These are phyloP conservation scores for Tetropium fuscum DNA, from an alignment of 2,888 invertebrate species.

Conservation along the genomic window DNA sequence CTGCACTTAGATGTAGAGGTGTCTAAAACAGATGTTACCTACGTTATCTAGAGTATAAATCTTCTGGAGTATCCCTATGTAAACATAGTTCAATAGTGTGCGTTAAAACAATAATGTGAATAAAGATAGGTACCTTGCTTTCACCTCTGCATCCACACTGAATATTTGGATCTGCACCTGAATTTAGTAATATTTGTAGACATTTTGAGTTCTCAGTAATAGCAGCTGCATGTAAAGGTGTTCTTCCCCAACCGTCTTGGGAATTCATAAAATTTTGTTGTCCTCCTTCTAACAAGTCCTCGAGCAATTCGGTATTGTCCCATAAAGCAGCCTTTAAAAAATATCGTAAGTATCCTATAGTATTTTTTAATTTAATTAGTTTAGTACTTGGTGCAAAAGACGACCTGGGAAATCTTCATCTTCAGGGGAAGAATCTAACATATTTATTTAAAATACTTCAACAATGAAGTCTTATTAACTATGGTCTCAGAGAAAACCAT, in stretches of 20 bases:
- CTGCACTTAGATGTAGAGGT: slow-evolving; percentile 84
- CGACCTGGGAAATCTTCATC: slow-evolving; percentile 85
- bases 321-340: slow-evolving; percentile 88
- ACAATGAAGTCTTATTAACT: neutral
- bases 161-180: slow-evolving; percentile 79
- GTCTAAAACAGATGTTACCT: slow-evolving; percentile 69
- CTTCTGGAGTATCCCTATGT: too few relatives aligned
- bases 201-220: slow-evolving; percentile 82
- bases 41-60: too few relatives aligned
- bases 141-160: slow-evolving; percentile 77
- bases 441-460: slow-evolving; percentile 17
- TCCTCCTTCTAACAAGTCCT: slow-evolving; percentile 81
- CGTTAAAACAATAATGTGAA: too few relatives aligned
- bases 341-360: neutral
- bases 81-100: too few relatives aligned
- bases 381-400: slow-evolving; percentile 80
- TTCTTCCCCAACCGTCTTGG: slow-evolving; percentile 80
- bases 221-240: slow-evolving; percentile 86
- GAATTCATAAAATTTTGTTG: slow-evolving; percentile 74
- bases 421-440: slow-evolving; percentile 80
- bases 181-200: slow-evolving; percentile 76
- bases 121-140: slow-evolving; percentile 68
- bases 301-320: slow-evolving; percentile 89
- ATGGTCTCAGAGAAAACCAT: neutral
- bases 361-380: slow-evolving; percentile 7